Base-by-base conservation (phyloP, 1,140 invertebrate genomes). In the Cotesia glomerata region DNA sequence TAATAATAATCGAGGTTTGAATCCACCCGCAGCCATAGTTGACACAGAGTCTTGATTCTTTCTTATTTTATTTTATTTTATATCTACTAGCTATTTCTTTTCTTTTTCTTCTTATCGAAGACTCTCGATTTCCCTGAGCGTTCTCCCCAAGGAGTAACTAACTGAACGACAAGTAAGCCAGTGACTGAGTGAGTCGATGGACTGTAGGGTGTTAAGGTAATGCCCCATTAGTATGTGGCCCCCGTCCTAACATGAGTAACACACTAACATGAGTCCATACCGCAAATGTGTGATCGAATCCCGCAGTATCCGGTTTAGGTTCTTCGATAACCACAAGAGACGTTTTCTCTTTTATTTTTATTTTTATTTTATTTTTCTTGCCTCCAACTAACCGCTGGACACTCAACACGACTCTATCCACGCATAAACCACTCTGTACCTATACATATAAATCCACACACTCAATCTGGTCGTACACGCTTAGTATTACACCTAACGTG, bases 191-290 rank as follows among this genome's bases (percentile, higher is more conserved):
- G 39, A 45, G 39, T 45, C 11, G 39, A 11, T 45, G 39, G 36
- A 9, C 39, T 45, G 11, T 45, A 84, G 84, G 83, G 84, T 80
- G 85, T 86, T 86, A 85, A 86, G 84, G 85, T 85, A 85, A 86
- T 85, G 83, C 78, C 81, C 83, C 84, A 86, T 86, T 86, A 86
- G 85, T 86, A 86, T 86, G 85, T 85, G 84, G 81, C 69, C 69
- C 80, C 78, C 79, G 84, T 86, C 80, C 82, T 79, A 82, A 78
- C 79, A 73, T 62, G 77, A 45, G 79, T 77, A 78, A 77, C 78
- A 83, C 74, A 14, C 61, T 26, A 59, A 83, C 74, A 14, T 51
- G 14, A 59, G 52, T 80, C 79, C 81, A 81, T 79, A 83, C 78
- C 77, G 80, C 82, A 81, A 45, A 79, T 74, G 51, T 62, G 76